A percentile compares a stretch with the other conserved stretches of the same genome.
phyloP scores from a whole-genome alignment of 2,888 invertebrate species.

The Hymenopus coronatus region DNA sequence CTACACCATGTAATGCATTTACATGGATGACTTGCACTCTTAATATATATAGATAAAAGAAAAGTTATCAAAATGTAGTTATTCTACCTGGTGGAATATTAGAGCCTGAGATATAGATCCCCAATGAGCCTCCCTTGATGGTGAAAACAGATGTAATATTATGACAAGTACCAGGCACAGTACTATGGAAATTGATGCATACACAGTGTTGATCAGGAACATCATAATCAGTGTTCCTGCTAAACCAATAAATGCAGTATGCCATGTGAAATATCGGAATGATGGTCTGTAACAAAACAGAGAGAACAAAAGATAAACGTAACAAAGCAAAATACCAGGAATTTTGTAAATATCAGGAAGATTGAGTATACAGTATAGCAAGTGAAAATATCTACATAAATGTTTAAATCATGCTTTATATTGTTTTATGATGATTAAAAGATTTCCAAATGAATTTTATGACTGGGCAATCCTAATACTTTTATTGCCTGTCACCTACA shows the following conservation, averaged over 20 bases:
- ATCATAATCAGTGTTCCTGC: constrained; percentile 86
- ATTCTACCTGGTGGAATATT: constrained; percentile 89
- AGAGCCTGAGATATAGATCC: constrained; percentile 98
- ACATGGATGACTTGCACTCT: background rate
- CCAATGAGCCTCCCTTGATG: constrained; percentile 74
- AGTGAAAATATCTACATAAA: too few species aligned
- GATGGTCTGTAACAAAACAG: constrained; percentile 68
- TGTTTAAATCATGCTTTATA: too few species aligned
- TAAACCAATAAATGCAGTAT: constrained; percentile 84
- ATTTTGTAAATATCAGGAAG: too few species aligned
- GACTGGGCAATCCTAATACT: too few species aligned
- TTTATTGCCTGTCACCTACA: too few species aligned
- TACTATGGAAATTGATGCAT: constrained; percentile 84
- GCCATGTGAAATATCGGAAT: constrained; percentile 95
- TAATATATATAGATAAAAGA: background rate
- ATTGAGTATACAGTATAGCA: too few species aligned
- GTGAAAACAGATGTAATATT: constrained; percentile 84
- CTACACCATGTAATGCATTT: too few species aligned
- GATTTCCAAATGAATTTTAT: too few species aligned
- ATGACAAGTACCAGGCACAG: constrained; percentile 82
- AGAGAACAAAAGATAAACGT: background rate
- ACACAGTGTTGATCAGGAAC: constrained; percentile 90
- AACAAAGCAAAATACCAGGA: too few species aligned
- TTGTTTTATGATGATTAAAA: too few species aligned
- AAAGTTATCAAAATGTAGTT: background rate